Base-by-base conservation (phyloP, 2,888 invertebrate species). In the Monopis laevigella region DNA sequence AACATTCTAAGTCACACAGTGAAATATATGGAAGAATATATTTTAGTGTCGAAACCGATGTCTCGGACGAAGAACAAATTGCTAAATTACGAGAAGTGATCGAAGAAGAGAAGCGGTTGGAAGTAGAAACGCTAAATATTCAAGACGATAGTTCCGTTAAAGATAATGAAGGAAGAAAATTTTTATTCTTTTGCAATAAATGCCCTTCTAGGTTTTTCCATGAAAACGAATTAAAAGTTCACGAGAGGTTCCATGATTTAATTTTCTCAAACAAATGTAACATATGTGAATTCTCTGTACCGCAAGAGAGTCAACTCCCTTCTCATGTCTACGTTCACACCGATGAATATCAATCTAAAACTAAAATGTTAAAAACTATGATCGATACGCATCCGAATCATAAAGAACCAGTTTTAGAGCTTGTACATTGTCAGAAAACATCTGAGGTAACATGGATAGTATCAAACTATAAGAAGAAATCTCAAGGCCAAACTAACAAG, bases 171-270 rank as follows among this genome's bases (percentile, higher is more conserved):
- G 68, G 69, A 55, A 59, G 63, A 6, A 77, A 71, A 56, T 59
- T 66, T n/a, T 62, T 92, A 42, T 87, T 87, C 55, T 92, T 90
- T 58, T 95, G 94, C 62, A 82, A 85, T 45, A 86, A 88, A 51
- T 95, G 94, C 62, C 94, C 94, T 1, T 92, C 93, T 0, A 84
- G 93, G 58, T 95, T 88, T 69, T 85, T 92, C 46, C 87, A 86
- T 50, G 87, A 87, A 48, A 85, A 84, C 53, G 93, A 94, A 62
- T 74, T 90, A 42, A 82, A 83, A 43, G 86, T 87, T 45, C 94
- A 95, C 56, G 71, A 86, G 46, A 83, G 87, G 48, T 88, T 88
- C 57, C 92, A 92, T 59, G 82, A 85, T 41, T 73, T 84, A 18
- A 68, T 83, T 39, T 72, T 86, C 46, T 74, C 84, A 7, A 86